Evolutionary conservation across 2,113 vertebrate species (phyloP).

Genomic region (Prinia subflava): DNA sequence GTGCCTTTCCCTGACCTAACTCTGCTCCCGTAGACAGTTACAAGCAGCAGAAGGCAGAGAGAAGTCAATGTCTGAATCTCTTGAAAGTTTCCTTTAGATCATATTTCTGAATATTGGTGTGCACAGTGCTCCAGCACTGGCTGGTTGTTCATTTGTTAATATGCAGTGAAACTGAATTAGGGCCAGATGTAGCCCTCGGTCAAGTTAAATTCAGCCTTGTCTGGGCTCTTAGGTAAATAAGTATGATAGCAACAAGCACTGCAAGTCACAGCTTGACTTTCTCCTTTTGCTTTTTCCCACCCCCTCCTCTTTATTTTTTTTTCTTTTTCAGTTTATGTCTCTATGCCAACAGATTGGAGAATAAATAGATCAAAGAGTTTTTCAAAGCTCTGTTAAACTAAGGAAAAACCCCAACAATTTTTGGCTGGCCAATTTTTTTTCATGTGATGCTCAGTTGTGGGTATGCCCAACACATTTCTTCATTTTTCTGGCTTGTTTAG

Average conservation of each 20-base stretch:
- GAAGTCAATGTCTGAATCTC: not conserved
- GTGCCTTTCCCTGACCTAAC: not conserved
- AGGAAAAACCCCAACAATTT: not conserved
- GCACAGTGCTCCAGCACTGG: not conserved
- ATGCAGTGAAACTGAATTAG: not conserved
- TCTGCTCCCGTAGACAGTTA: not conserved
- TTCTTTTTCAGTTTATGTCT: not conserved
- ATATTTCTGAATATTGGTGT: not conserved
- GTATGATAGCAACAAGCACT: not conserved
- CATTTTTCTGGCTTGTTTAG: not conserved
- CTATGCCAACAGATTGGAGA: not conserved
- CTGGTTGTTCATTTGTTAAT: not conserved
- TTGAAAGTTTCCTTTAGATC: not conserved
- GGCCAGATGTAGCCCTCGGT: not conserved
- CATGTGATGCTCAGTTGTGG: not conserved
- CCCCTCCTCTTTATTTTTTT: not conserved
- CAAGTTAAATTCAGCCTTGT: not conserved
- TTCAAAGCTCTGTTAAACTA: not conserved
- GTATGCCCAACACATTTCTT: not conserved
- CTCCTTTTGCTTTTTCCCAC: not conserved
- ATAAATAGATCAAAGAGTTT: constrained; percentile 2
- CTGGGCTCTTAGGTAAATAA: not conserved
- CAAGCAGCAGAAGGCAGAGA: not conserved
- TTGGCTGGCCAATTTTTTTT: not conserved
- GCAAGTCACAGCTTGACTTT: not conserved